Conservation (phyloP, 92 coral and sea anemone genomes). For the Pocillopora grandis region DNA sequence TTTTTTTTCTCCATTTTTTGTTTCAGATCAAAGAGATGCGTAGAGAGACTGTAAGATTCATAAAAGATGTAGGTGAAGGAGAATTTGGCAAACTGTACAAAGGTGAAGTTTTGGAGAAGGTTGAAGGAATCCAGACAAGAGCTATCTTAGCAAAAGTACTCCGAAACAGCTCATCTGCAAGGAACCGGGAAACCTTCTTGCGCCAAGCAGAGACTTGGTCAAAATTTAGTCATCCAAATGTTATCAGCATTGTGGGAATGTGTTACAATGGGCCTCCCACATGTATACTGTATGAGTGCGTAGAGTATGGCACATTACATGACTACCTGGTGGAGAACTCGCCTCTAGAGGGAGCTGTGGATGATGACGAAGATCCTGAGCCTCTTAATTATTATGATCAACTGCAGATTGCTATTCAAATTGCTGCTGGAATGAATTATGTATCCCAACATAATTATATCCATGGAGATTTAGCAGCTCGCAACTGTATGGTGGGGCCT, state of each 20-base stretch:
- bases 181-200: conserved; percentile 69
- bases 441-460: conserved; percentile 70
- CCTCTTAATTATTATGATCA: conserved; percentile 72
- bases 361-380: conserved; percentile 78
- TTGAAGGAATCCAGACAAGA: conserved; percentile 50
- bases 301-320: conserved; percentile 84
- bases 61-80: conserved; percentile 86
- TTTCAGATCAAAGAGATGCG: conserved; percentile 75
- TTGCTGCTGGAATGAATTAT: conserved; percentile 96
- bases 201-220: conserved; percentile 92
- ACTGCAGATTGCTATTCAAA: conserved; percentile 86
- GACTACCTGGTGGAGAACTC: conserved; percentile 89
- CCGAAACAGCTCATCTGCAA: conserved; percentile 53
- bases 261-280: conserved; percentile 63
- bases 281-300: conserved; percentile 83
- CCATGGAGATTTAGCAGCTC: conserved; percentile 91
- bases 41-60: conserved; percentile 67
- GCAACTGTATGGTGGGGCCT: conserved; percentile 93
- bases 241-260: conserved; percentile 71
- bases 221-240: conserved; percentile 83
- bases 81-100: conserved; percentile 85
- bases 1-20: not conserved
- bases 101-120: conserved; percentile 76
- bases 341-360: conserved; percentile 75
- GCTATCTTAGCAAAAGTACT: conserved; percentile 64